Evolutionary conservation across 2,888 invertebrate species (phyloP), one percentile per base, ranked within the genome.

Genomic region (Luffia ferchaultella): DNA sequence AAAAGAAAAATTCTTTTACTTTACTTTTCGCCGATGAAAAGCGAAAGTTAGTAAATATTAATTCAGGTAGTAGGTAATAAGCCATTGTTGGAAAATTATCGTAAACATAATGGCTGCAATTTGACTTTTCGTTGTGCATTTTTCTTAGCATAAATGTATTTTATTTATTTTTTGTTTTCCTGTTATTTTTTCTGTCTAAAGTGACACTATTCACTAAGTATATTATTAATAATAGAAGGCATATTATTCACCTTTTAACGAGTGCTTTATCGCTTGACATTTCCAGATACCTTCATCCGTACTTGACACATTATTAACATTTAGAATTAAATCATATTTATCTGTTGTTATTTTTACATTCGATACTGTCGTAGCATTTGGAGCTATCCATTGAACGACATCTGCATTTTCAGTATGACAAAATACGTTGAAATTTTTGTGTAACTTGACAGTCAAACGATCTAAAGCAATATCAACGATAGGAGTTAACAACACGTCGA

Each of bases 391-490:
- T 46, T 60, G 62, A 2, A 73, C 56, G 1, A 30, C 52, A 5
- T 55, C 55, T 3, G 75, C 68, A 48, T 75, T 67, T 1, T 75
- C 68, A 1, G 72, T 70, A 12, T 62, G 59, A 52, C 80, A 82
- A 17, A 16, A 30, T 7, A 30, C 5, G 3, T 3, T 30, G 12
- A 30, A 7, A 12, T 30, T 30, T 3, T 12, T 12, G 12, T 30
- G 3, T 30, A 12, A 30, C 30, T 30, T 30, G 5, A 30, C 30
- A 30, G 3, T 30, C 30, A 30, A 30, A 12, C 30, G 3, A 12
- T 30, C 30, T 30, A 12, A 30, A 30, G 3, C 56, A 49, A 82
- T 76, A 54, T 72, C 70, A 0, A 73, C 74, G 41, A 62, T 61
- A 1, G 82, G 75, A n/a, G 64, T 57, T 0, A 58, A 42, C 54